Conservation (phyloP, 2,113 vertebrate species). For the Myotis brandtii region DNA sequence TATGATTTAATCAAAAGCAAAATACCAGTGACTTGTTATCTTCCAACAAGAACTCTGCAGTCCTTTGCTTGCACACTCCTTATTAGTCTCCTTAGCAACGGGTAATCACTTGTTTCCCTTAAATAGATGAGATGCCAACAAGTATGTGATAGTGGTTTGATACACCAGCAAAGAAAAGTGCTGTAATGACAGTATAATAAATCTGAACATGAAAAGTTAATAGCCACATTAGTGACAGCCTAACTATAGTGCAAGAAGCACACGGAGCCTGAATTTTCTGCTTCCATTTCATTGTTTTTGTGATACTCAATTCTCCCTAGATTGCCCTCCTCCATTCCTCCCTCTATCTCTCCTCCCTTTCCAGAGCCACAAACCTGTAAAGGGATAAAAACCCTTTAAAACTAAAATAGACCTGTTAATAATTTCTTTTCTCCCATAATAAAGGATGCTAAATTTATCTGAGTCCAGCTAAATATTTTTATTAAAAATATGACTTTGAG, state of each 20-base stretch:
- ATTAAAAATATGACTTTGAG: neutral
- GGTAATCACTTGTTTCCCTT: conserved; percentile 85
- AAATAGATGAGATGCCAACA: conserved; percentile 88
- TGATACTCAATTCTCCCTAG: neutral
- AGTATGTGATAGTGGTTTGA: conserved; percentile 83
- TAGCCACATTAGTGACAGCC: conserved; percentile 84
- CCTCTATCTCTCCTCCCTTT: neutral
- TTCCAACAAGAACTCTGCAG: conserved; percentile 71
- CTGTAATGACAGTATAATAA: conserved; percentile 84
- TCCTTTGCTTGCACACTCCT: conserved; percentile 79
- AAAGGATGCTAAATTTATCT: neutral
- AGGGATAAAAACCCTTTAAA: neutral
- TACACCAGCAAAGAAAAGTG: conserved; percentile 82
- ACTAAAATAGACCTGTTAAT: neutral
- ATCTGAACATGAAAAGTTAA: conserved; percentile 85
- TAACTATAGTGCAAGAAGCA: conserved; percentile 64
- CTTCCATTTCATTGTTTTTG: conserved; percentile 64
- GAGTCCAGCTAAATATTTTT: neutral
- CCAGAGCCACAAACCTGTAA: neutral
- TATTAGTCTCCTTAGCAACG: conserved; percentile 87
- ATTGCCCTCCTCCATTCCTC: neutral
- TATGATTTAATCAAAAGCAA: conserved; percentile 83
- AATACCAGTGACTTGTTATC: conserved; percentile 73
- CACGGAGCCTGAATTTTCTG: conserved; percentile 17
- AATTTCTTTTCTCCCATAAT: neutral